Conservation (phyloP, 2,113 vertebrate genomes). For the Macrotis lagotis region DNA sequence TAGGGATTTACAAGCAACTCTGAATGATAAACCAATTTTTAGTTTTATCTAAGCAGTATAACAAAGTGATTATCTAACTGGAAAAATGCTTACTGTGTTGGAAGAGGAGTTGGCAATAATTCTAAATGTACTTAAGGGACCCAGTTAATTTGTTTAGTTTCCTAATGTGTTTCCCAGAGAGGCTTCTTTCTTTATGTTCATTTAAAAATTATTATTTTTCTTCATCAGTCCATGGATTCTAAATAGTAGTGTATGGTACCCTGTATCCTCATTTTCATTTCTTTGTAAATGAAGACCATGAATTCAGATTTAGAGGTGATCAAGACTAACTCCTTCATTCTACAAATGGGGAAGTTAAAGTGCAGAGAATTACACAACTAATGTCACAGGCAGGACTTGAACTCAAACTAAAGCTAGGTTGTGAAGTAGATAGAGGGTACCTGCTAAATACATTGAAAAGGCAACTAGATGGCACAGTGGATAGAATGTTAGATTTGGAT, state of each 20-base stretch:
- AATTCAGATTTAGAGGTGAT: not conserved
- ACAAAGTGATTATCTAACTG: not conserved
- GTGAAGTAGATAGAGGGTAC: not conserved
- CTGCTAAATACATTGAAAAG: not conserved
- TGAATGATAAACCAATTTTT: not conserved
- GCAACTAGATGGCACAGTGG: not conserved
- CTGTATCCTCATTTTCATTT: not conserved
- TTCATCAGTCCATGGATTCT: constrained; percentile 17
- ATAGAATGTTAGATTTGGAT: not conserved
- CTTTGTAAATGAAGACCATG: constrained; percentile 14
- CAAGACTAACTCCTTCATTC: not conserved
- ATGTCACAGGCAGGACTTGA: not conserved
- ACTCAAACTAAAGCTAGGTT: not conserved
- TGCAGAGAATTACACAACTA: not conserved
- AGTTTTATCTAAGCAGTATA: not conserved
- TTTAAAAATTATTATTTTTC: constrained; percentile 48
- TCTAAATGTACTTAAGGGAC: not conserved
- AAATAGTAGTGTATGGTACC: not conserved
- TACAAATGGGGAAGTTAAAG: not conserved
- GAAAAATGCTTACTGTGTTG: not conserved
- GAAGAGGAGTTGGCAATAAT: not conserved
- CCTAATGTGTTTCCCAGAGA: constrained; percentile 22
- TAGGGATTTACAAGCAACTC: not conserved
- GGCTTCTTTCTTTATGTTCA: constrained; percentile 23
- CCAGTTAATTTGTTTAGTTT: not conserved